Percentiles rank a stretch among this genome's conserved stretches.
These are phyloP conservation scores for Acromyrmex heyeri DNA, from an alignment of 1,140 invertebrate genomes.

Conservation along the genomic window DNA sequence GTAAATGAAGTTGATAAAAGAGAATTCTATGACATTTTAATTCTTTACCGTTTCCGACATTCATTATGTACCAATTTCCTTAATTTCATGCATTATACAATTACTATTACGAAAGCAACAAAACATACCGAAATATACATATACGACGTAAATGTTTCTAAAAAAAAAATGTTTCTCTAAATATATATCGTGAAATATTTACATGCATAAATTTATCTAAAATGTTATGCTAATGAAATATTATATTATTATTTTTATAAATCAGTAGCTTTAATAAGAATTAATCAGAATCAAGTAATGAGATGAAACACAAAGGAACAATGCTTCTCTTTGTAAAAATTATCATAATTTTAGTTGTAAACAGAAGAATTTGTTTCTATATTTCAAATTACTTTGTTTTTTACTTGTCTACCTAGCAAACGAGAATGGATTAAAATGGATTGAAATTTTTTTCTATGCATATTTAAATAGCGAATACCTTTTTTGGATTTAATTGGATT, in stretches of 20 bases:
- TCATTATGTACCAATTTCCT: not conserved
- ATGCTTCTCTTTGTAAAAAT: not conserved
- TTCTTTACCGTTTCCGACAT: not conserved
- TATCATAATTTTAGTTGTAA: not conserved
- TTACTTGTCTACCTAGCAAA: not conserved
- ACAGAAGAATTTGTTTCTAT: not conserved
- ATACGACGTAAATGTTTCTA: not conserved
- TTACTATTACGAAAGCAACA: not conserved
- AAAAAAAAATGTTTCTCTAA: not conserved
- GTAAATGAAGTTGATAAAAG: constrained; percentile 1
- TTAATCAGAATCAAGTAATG: not conserved
- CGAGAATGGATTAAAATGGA: no score
- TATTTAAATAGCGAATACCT: no score
- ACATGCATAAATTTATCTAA: not conserved
- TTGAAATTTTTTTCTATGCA: no score
- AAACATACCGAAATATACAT: not conserved
- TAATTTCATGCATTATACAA: constrained; percentile 8
- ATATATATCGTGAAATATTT: not conserved
- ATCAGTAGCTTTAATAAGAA: not conserved
- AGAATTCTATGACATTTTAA: not conserved
- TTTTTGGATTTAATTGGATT: no score
- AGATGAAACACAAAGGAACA: not conserved
- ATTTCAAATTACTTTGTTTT: not conserved
- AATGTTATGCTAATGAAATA: not conserved
- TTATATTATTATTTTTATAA: not conserved